phyloP scores from a whole-genome alignment of 2,888 invertebrate genomes.

The Apamea crenata region DNA sequence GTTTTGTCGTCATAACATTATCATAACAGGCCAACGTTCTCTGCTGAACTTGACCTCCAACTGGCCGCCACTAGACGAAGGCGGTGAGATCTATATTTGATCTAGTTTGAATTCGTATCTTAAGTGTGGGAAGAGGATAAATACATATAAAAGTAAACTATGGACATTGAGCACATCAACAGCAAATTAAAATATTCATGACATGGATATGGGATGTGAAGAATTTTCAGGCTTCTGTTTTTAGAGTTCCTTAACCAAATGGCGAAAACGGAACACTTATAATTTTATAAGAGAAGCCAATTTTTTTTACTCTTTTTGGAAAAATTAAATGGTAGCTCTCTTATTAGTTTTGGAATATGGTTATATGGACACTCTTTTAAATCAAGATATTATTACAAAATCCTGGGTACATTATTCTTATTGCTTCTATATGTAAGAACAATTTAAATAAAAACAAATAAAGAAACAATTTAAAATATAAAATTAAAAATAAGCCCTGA shows the following conservation, averaged over 20 bases:
- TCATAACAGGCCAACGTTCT: background rate
- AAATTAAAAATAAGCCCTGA: no score
- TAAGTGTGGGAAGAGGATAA: background rate
- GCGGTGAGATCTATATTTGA: constrained; percentile 6
- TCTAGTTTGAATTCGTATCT: background rate
- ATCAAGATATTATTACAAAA: no score
- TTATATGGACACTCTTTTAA: no score
- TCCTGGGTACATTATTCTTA: no score
- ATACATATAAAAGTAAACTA: background rate
- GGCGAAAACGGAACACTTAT: background rate
- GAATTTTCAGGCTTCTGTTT: background rate
- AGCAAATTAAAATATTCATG: background rate
- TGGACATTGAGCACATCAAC: background rate
- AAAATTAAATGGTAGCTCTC: no score
- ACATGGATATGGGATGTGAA: background rate
- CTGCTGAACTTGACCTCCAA: constrained; percentile 24
- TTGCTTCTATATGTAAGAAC: no score
- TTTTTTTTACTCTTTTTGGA: no score
- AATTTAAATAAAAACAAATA: no score
- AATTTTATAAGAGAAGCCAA: no score
- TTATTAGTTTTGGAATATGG: no score
- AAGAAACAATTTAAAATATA: no score
- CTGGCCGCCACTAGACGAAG: background rate
- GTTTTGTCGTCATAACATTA: background rate
- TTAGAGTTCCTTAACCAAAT: background rate